Conservation (phyloP, 2,797 vertebrate species). For the Scomberomorus guttatus region DNA sequence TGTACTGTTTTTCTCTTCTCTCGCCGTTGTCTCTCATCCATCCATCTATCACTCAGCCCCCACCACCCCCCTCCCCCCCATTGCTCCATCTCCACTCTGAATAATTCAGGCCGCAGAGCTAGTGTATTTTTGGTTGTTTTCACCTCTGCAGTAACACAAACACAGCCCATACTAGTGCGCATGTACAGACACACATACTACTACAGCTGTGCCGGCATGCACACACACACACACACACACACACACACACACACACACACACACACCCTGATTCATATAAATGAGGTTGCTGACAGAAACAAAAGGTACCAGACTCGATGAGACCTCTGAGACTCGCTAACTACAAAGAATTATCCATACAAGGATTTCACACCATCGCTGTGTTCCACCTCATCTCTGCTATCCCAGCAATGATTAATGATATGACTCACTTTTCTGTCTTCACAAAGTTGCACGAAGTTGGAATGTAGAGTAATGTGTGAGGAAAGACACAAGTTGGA, state of each 20-base stretch:
- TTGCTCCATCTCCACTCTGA: conserved; percentile 57
- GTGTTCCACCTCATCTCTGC: conserved; percentile 23
- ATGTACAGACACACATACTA: conserved; percentile 11
- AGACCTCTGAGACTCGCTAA: conserved; percentile 32
- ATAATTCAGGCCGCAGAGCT: conserved; percentile 68
- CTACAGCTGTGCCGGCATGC: background rate
- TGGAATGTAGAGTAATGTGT: conserved; percentile 2
- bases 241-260: conserved; percentile 16
- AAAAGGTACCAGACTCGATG: conserved; percentile 6
- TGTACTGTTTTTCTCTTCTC: conserved; percentile 19
- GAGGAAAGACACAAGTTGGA: conserved; percentile 3
- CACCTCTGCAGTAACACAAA: conserved; percentile 65
- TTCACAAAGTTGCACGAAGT: conserved; percentile 17
- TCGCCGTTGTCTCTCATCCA: conserved; percentile 36
- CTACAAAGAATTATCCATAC: conserved; percentile 44
- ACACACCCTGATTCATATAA: conserved; percentile 14
- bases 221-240: conserved; percentile 8
- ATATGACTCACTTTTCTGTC: conserved; percentile 32
- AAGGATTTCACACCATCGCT: conserved; percentile 39
- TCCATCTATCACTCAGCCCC: conserved; percentile 29
- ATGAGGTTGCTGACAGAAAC: background rate
- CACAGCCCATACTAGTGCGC: conserved; percentile 13
- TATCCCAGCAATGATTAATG: conserved; percentile 44
- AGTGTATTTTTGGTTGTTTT: conserved; percentile 73
- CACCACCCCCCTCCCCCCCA: background rate